These are phyloP conservation scores for Cyrtorhinus lividipennis DNA, from an alignment of 1,140 invertebrate species.

Conservation along the genomic window DNA sequence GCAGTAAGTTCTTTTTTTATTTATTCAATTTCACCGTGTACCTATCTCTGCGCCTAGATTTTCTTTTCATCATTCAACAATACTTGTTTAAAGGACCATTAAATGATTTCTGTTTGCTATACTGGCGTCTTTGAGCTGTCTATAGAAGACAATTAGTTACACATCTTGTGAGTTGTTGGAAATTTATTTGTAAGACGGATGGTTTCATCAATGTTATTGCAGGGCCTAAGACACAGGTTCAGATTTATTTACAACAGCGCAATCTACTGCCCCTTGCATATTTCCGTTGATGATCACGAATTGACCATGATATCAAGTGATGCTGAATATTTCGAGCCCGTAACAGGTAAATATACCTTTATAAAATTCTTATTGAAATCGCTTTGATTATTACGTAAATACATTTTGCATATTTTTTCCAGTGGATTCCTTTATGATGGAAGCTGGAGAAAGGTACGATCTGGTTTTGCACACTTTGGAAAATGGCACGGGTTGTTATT, in stretches of 20 bases:
- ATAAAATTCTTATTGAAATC: not conserved
- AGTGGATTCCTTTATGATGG: constrained; percentile 24
- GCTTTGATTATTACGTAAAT: not conserved
- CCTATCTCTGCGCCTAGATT: too few relatives aligned
- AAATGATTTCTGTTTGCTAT: too few relatives aligned
- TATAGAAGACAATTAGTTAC: too few relatives aligned
- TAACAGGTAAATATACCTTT: constrained; percentile 6
- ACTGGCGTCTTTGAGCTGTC: too few relatives aligned
- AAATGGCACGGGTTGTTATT: constrained; percentile 31
- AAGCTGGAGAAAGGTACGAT: constrained; percentile 38
- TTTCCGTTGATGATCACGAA: constrained; percentile 32
- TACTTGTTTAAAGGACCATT: too few relatives aligned
- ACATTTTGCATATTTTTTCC: not conserved
- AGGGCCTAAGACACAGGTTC: constrained; percentile 34
- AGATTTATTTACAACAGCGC: constrained; percentile 36
- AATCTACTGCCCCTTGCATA: constrained; percentile 36
- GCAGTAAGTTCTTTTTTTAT: constrained; percentile 17
- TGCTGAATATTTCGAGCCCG: constrained; percentile 38
- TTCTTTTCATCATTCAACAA: too few relatives aligned
- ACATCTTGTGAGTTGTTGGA: too few relatives aligned
- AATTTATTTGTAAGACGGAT: too few relatives aligned
- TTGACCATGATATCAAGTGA: constrained; percentile 37
- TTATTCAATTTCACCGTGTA: not conserved
- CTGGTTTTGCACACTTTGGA: constrained; percentile 34
- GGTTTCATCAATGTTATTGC: too few relatives aligned